Conservation (phyloP, 2,888 invertebrate genomes). For the Cheilosia vernalis region DNA sequence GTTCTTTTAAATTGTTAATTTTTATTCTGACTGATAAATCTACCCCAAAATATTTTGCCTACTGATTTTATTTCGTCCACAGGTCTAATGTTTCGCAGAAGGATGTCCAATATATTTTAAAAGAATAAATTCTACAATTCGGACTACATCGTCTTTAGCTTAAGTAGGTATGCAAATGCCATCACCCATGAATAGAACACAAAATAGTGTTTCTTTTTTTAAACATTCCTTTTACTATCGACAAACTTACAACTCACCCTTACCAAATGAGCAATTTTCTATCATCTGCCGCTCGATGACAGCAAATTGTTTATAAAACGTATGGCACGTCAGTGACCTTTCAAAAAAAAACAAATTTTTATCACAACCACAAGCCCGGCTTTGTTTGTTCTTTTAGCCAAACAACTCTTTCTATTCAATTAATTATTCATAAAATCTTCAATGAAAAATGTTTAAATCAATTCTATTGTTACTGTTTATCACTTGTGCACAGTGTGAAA, state of each 20-base stretch:
- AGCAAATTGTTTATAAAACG: conserved; percentile 49
- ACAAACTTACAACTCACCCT: conserved; percentile 39
- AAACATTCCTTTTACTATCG: background rate
- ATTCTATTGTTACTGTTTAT: conserved; percentile 29
- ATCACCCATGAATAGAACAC: no score
- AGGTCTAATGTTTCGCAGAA: no score
- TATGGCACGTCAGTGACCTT: conserved; percentile 45
- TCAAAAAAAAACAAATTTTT: conserved; percentile 29
- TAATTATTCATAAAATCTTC: conserved; percentile 25
- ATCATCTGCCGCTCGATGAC: conserved; percentile 12
- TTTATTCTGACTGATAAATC: no score
- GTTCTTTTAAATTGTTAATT: no score
- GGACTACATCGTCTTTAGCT: no score
- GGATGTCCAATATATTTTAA: no score
- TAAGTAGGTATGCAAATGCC: no score
- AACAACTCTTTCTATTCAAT: conserved; percentile 3
- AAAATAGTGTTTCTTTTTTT: no score
- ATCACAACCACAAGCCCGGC: conserved; percentile 39
- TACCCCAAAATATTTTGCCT: no score
- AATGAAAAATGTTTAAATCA: conserved; percentile 61
- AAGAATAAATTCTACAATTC: no score
- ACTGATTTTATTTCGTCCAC: no score
- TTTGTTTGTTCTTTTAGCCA: conserved; percentile 31
- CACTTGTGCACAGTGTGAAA: conserved; percentile 47
- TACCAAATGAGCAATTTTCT: conserved; percentile 2